Evolutionary conservation across 2,113 vertebrate species (phyloP).

Genomic region (Platycercus adscitus): DNA sequence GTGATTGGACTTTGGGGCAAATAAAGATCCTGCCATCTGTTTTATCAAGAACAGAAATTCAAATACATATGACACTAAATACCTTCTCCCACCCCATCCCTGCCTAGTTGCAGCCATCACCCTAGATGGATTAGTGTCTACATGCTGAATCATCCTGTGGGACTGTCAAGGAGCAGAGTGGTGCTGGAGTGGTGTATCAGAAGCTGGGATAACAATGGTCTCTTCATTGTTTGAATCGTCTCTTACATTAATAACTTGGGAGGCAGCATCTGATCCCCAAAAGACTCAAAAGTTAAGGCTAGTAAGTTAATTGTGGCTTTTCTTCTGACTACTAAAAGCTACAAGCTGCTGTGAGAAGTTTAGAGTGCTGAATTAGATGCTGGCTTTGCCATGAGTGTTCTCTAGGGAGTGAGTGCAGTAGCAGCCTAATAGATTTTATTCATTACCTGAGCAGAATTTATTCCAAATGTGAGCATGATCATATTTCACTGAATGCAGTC

Average conservation of each 20-base stretch:
- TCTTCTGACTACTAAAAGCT: background rate
- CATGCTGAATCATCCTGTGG: background rate
- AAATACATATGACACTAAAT: background rate
- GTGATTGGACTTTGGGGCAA: background rate
- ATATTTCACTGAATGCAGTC: background rate
- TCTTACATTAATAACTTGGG: background rate
- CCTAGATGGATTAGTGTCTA: background rate
- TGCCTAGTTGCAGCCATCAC: background rate
- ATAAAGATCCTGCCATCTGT: background rate
- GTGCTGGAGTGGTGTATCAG: background rate
- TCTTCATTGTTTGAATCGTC: background rate
- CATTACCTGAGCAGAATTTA: conserved; percentile 14
- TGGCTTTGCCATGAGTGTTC: background rate
- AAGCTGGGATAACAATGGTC: background rate
- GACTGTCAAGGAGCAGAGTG: background rate
- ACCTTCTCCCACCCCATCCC: background rate
- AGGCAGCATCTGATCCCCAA: background rate
- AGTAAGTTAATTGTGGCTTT: background rate
- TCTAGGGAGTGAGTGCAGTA: background rate
- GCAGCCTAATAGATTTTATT: background rate
- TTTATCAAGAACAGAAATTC: background rate
- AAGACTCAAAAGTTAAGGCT: background rate
- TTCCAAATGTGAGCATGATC: background rate
- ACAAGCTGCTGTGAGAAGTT: background rate
- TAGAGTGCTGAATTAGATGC: background rate